These are phyloP conservation scores for Strix occidentalis DNA, from an alignment of 2,797 vertebrate genomes.

Conservation along the genomic window DNA sequence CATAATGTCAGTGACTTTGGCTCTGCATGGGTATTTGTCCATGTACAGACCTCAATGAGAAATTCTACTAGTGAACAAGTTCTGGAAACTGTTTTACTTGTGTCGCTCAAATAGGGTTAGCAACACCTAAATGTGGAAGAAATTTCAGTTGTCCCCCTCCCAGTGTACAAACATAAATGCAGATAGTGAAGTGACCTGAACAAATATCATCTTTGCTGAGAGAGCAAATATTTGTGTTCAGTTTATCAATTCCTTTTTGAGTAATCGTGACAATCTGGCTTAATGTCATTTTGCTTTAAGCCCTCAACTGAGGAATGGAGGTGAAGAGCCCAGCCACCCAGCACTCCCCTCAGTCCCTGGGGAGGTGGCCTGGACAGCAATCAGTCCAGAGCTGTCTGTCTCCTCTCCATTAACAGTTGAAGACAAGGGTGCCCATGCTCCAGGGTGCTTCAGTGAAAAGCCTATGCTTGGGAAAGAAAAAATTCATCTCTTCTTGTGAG, in stretches of 20 bases:
- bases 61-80: neutral
- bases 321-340: neutral
- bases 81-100: neutral
- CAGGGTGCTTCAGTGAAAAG: neutral
- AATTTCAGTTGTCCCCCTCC: neutral
- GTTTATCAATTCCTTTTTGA: neutral
- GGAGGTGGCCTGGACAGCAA: no score
- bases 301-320: neutral
- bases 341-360: neutral
- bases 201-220: neutral
- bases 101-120: neutral
- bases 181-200: neutral
- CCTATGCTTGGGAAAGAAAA: neutral
- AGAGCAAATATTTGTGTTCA: neutral
- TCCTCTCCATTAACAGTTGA: neutral
- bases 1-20: neutral
- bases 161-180: neutral
- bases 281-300: neutral
- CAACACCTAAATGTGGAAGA: neutral
- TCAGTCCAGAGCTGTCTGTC: neutral
- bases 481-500: neutral
- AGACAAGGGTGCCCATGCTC: neutral
- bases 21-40: neutral
- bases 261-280: neutral
- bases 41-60: neutral